Evolutionary conservation across 2,888 invertebrate genomes (phyloP), one percentile per base, ranked within the genome.

Genomic region (Oscheius sp.): DNA sequence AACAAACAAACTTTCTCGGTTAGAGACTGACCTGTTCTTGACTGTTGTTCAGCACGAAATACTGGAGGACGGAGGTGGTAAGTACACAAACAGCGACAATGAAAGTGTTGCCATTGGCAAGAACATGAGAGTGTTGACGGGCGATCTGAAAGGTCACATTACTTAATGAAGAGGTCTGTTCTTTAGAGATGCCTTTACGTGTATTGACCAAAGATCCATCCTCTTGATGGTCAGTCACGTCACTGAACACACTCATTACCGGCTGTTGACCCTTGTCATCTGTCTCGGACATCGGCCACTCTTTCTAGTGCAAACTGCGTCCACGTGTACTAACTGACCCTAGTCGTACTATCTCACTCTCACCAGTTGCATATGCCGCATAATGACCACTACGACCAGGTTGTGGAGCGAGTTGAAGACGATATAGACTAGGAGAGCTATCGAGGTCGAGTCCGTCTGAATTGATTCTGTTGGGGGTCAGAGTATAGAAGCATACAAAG

Each of bases 81-180:
- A 78, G 76, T 7, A 79, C 63, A 65, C 75, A 75, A 5, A 77
- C 42, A 11, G 79, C 81, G 10, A 81, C 81, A 35, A 77, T 77
- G 21, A 76, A 59, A 1, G 79, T 81, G 51, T 81, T 81, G 7
- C 81, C 81, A 57, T 81, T 81, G 2, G 78, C 81, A 21, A 81
- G 70, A 29, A 81, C 62, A 51, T 79, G 78, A 37, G 75, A 71
- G 60, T 81, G 76, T 51, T 81, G 74, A 1, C 70, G 74, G 10
- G 81, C 76, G 1, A 77, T 65, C 81, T 81, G 74, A 59, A 77
- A 74, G 10, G 11, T 42, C 55, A 5, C 55, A 55, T 29, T 42
- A 3, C 42, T 42, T 3, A 42, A 42, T 42, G 7, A 4, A 5
- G 55, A 55, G 32, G 11, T 55, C 42, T 42, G 42, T 42, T 42